These are phyloP conservation scores for Morone chrysops DNA, from an alignment of 2,113 vertebrate genomes.

Conservation along the genomic window DNA sequence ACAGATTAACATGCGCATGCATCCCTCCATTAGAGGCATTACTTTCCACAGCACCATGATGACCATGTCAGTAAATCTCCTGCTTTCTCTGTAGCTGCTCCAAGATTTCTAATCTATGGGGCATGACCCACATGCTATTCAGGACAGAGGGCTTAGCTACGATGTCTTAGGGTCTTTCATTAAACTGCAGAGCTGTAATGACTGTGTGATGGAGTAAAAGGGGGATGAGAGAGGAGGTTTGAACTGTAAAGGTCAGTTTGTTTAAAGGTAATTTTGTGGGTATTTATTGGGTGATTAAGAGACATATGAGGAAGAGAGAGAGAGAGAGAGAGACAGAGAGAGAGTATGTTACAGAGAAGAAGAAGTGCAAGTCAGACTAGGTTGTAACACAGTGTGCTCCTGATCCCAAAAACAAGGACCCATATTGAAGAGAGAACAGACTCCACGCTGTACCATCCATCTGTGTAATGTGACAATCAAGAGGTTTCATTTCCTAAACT, in stretches of 20 bases:
- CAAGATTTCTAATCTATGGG: constrained; percentile 70
- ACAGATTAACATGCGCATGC: constrained; percentile 48
- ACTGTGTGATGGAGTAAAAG: background rate
- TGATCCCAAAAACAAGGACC: background rate
- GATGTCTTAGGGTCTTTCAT: constrained; percentile 53
- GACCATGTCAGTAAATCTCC: constrained; percentile 56
- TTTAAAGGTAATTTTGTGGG: constrained; percentile 7
- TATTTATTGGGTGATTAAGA: constrained; percentile 18
- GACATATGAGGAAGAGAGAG: too few species aligned
- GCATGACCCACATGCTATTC: constrained; percentile 60
- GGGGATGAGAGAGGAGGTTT: background rate
- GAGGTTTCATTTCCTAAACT: background rate
- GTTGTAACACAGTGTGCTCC: background rate
- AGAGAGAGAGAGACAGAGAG: background rate
- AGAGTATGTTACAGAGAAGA: background rate
- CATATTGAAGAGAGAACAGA: background rate
- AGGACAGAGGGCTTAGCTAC: constrained; percentile 58
- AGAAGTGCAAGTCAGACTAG: constrained; percentile 12
- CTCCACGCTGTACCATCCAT: background rate
- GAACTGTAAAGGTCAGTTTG: constrained; percentile 17
- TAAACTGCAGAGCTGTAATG: constrained; percentile 47
- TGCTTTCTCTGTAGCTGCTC: constrained; percentile 56
- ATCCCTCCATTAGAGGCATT: constrained; percentile 50
- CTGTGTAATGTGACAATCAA: background rate
- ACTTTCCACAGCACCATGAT: constrained; percentile 9